Evolutionary conservation across 2,797 vertebrate genomes (phyloP).

Genomic region (Chelidonichthys spinosus): DNA sequence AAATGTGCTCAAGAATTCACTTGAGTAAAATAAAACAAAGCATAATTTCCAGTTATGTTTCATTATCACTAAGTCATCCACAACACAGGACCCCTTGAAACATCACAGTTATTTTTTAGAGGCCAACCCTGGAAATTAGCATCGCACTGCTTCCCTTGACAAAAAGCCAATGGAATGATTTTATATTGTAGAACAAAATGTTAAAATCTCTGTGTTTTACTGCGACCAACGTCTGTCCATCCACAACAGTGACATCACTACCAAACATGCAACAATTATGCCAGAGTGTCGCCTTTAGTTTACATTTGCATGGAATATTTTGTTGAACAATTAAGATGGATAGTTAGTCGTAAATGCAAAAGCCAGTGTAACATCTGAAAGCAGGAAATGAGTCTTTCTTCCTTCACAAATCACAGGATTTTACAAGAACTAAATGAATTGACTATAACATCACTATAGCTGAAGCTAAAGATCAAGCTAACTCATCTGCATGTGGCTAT

Average conservation of each 20-base stretch:
- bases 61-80: no score
- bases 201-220: constrained; percentile 31
- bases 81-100: no score
- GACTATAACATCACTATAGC: neutral
- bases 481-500: constrained; percentile 52
- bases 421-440: neutral
- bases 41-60: no score
- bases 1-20: no score
- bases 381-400: neutral
- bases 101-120: no score
- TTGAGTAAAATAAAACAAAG: no score
- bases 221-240: neutral
- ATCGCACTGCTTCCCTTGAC: no score
- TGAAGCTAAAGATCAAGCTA: constrained; percentile 45
- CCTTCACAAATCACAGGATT: constrained; percentile 1
- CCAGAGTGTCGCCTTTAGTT: neutral
- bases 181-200: no score
- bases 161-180: no score
- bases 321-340: constrained; percentile 7
- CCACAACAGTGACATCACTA: neutral
- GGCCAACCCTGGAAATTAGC: no score
- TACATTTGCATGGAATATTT: constrained; percentile 21
- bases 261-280: neutral
- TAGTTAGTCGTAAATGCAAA: neutral
- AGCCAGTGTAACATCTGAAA: neutral